Evolutionary conservation across 2,797 vertebrate genomes (phyloP).

Genomic region (Eulemur rubriventer): DNA sequence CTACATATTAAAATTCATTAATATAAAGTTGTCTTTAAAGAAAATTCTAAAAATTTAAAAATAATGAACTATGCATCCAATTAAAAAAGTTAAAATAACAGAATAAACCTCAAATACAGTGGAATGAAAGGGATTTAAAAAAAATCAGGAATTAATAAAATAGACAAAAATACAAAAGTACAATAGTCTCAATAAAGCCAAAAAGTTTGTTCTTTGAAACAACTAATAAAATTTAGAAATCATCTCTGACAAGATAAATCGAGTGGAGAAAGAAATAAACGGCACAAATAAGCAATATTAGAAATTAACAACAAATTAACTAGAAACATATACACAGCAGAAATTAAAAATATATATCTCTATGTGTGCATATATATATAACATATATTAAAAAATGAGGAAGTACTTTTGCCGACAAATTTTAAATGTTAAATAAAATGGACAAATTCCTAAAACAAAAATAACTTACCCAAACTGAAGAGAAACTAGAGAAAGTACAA

Average conservation of each 20-base stretch:
- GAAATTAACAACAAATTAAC: background rate
- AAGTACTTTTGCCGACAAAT: background rate
- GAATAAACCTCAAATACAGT: background rate
- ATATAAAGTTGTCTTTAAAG: background rate
- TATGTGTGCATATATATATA: too few relatives aligned
- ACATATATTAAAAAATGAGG: background rate
- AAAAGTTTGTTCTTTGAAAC: background rate
- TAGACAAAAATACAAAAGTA: background rate
- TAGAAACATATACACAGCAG: background rate
- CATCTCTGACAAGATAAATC: background rate
- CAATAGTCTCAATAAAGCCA: background rate
- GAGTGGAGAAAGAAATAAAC: background rate
- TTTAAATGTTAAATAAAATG: background rate
- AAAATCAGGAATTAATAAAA: background rate
- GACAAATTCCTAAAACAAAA: background rate
- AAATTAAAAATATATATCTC: background rate
- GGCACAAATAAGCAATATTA: background rate
- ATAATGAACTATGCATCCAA: background rate
- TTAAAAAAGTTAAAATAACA: background rate
- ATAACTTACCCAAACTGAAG: background rate
- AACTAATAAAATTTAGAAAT: background rate
- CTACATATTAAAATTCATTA: background rate
- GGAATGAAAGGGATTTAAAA: background rate
- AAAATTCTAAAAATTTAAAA: background rate
- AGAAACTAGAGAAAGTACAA: background rate